Percentiles rank a stretch among this genome's conserved stretches.
Conservation (phyloP, 2,797 vertebrate species). For the Enteromius fasciolatus region DNA sequence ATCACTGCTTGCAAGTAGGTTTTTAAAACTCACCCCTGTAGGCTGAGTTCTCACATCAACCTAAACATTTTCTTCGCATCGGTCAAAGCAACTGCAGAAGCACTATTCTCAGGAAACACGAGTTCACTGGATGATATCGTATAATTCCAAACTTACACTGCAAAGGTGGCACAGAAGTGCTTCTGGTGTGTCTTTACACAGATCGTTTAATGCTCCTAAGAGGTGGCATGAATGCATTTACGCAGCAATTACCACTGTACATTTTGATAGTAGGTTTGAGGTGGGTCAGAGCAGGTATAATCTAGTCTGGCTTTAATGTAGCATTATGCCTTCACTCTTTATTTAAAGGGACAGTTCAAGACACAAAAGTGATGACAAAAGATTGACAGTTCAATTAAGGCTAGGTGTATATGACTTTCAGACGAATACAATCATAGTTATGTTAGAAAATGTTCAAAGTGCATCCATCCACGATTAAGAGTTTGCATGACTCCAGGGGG, state of each 20-base stretch:
- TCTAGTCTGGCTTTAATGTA: background rate
- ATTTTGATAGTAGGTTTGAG: background rate
- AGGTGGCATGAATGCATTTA: background rate
- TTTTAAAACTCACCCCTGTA: conserved; percentile 45
- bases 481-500: too few species aligned
- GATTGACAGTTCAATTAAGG: too few species aligned
- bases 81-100: conserved; percentile 24
- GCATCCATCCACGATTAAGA: background rate
- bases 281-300: background rate
- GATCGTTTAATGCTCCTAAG: background rate
- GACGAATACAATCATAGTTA: background rate
- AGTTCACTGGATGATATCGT: background rate
- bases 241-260: background rate
- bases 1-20: conserved; percentile 47
- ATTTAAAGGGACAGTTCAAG: background rate
- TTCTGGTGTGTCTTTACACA: background rate
- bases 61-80: conserved; percentile 36
- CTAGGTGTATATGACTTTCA: background rate
- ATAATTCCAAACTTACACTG: background rate
- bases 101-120: background rate
- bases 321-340: background rate
- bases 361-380: too few species aligned
- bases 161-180: background rate
- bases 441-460: background rate
- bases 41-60: conserved; percentile 42